Evolutionary conservation across 2,113 vertebrate genomes (phyloP), one percentile per base, ranked within the genome.

Genomic region (Sciurus niger): DNA sequence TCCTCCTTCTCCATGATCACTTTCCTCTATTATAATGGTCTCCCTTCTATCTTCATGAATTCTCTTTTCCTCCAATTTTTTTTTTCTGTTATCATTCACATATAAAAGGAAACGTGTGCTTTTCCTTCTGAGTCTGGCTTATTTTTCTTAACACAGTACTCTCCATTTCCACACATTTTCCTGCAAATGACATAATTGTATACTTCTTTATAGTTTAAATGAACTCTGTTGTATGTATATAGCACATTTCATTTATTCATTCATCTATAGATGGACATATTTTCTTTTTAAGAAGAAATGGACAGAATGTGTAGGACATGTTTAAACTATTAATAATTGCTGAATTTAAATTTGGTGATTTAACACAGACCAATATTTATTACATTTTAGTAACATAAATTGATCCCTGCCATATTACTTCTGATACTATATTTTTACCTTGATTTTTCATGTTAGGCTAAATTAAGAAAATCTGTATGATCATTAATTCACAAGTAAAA

Each of bases 301-400:
- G 87, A 84, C 0, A 48, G 2, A 48, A 6, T 72, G 1, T n/a
- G 24, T 82, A 67, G 8, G 43, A 53, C 28, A 30, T 72, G 11
- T 67, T 37, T 68, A 37, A 37, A 89, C n/a, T 1, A 22, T 58
- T 55, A 83, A 17, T 18, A 96, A 82, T 1, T 70, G 4, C 14
- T 58, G n/a, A 67, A 60, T 89, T 93, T 90, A 90, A 40, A 93
- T 25, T 63, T 92, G 14, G 2, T 74, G n/a, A 37, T 32, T 84
- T 78, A 68, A 43, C 28, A 30, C 10, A 79, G 32, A 79, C 25
- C 12, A n/a, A 51, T 63, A 43, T 3, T 77, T 58, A 77, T 51
- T 11, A 76, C 67, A 60, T 82, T 77, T 88, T 76, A 58, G 18
- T 63, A 60, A 92, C 24, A n/a, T 70, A 46, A 88, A 51, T 34